phyloP scores from a whole-genome alignment of 2,113 vertebrate species.

The Hemiscyllium ocellatum region DNA sequence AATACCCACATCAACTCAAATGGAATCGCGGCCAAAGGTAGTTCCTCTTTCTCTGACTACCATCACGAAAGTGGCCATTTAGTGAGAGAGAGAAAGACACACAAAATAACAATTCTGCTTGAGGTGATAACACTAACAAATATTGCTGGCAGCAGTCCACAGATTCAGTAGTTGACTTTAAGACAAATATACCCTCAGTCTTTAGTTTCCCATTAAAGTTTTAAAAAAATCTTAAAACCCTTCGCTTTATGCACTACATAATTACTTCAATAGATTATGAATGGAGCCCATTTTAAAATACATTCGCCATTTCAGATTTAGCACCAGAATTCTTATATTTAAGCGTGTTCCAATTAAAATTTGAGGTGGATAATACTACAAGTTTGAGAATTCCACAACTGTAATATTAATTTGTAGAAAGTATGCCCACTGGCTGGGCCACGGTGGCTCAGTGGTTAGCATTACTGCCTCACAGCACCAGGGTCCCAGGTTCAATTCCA shows the following conservation, averaged over 20 bases:
- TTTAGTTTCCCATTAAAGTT: not conserved
- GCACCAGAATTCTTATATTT: not conserved
- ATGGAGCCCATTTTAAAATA: not conserved
- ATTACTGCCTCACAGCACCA: no score
- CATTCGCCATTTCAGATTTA: not conserved
- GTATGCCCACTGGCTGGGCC: no score
- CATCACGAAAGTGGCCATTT: not conserved
- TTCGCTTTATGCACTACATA: no score
- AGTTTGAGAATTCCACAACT: no score
- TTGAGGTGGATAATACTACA: no score
- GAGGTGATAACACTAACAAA: not conserved
- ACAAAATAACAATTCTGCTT: not conserved
- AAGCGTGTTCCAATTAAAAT: not conserved
- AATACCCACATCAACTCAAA: not conserved
- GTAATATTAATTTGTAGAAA: no score
- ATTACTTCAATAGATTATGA: not conserved
- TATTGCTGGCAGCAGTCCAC: not conserved
- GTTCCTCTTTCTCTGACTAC: not conserved
- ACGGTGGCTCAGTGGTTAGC: no score
- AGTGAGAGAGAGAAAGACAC: not conserved
- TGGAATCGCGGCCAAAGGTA: not conserved
- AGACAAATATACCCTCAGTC: not conserved
- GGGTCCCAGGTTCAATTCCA: no score
- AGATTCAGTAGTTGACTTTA: not conserved
- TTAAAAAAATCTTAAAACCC: not conserved